Percentiles rank a stretch among this genome's conserved stretches.
These are phyloP conservation scores for Chelonoidis abingdonii DNA, from an alignment of 2,113 vertebrate species.

Conservation along the genomic window DNA sequence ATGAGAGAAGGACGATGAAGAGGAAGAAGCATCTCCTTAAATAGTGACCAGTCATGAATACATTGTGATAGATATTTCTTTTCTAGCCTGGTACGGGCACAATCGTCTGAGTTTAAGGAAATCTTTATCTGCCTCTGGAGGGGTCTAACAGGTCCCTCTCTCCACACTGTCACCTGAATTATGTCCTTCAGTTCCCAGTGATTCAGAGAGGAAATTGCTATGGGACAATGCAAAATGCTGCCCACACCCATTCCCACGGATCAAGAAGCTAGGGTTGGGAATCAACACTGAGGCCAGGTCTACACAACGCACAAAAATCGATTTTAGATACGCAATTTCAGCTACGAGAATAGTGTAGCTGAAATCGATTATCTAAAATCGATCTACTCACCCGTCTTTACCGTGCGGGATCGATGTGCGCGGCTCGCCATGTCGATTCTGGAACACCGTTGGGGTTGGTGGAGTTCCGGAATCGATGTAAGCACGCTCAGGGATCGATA, in stretches of 20 bases:
- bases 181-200: not conserved
- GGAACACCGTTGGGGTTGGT: too few species aligned
- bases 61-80: not conserved
- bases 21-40: not conserved
- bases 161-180: not conserved
- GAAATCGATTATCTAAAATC: too few species aligned
- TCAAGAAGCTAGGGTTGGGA: not conserved
- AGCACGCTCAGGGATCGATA: too few species aligned
- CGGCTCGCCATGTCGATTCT: too few species aligned
- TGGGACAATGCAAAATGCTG: not conserved
- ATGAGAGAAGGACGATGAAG: not conserved
- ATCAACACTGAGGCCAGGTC: too few species aligned
- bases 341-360: too few species aligned
- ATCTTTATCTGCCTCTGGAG: not conserved
- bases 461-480: too few species aligned
- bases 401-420: too few species aligned
- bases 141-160: not conserved
- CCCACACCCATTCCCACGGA: not conserved
- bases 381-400: too few species aligned
- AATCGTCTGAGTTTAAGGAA: not conserved
- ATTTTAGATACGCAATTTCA: too few species aligned
- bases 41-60: not conserved
- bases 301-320: too few species aligned
- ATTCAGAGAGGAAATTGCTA: not conserved
- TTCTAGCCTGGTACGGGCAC: not conserved